Evolutionary conservation across 1,140 invertebrate genomes (phyloP), one percentile per base, ranked within the genome.

Genomic region (Sarcophaga bullata): DNA sequence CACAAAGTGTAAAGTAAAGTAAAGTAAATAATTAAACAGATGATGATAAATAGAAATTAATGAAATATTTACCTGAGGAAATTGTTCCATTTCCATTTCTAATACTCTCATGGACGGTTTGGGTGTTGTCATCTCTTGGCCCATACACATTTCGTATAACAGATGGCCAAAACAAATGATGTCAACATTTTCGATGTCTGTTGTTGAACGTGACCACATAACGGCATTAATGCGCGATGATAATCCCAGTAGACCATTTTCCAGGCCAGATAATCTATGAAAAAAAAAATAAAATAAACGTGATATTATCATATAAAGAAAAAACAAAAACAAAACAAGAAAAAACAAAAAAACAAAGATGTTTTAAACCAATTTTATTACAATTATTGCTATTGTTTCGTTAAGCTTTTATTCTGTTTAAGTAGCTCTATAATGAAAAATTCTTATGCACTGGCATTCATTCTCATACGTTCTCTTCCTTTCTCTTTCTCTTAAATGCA

Each of bases 61-160:
- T 54, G 5, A 5, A 54, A 15, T 54, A 54, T 48, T 80, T 90
- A 95, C 95, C 90, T 96, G 94, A 84, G 95, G 94, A 91, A 95
- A 95, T 86, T 93, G 92, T 82, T 94, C 91, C 83, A 97, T 90
- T 86, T 96, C 95, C 48, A 93, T 90, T 84, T 92, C 92, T 84
- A 96, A 91, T 86, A 96, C 94, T 83, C 92, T 92, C 84, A 93
- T 91, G 83, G 93, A 94, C 19, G 95, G 95, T 85, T 95, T 93
- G 15, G 95, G 93, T 81, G 93, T 92, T 84, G 93, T 93, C 73
- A 97, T 91, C 86, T 97, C 96, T 84, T 95, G 94, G 50, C 96
- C 96, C 37, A 95, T 93, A 86, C 95, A 95, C 96, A 98, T 98
- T 92, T 98, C 96, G 90, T 96, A 97, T 49, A 98, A 91, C 85